Percentiles rank a stretch among this genome's conserved stretches.
These are phyloP conservation scores for Metopolophium dirhodum DNA, from an alignment of 1,140 invertebrate species.

Conservation along the genomic window DNA sequence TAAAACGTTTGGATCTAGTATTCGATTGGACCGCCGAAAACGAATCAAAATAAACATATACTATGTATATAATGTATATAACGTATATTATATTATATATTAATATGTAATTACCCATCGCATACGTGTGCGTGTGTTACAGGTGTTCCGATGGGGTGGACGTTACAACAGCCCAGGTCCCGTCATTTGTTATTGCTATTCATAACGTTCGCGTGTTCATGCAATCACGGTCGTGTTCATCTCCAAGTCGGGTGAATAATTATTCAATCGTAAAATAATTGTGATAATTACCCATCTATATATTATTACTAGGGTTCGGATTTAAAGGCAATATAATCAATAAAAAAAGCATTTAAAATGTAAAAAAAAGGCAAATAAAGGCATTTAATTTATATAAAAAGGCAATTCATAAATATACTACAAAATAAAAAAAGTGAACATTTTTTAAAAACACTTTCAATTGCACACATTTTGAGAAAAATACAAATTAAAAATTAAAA, in stretches of 20 bases:
- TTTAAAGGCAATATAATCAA: no score
- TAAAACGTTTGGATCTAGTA: not conserved
- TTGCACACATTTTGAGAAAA: no score
- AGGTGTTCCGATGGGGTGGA: conserved; percentile 44
- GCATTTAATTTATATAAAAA: no score
- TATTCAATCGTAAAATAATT: not conserved
- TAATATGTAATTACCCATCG: not conserved
- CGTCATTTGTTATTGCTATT: conserved; percentile 30
- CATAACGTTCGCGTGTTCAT: conserved; percentile 19
- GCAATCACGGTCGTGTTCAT: conserved; percentile 34
- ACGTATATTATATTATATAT: not conserved
- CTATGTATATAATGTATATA: not conserved
- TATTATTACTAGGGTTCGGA: no score
- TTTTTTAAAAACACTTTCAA: no score
- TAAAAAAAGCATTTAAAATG: no score
- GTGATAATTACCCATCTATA: not conserved
- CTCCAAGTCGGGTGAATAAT: conserved; percentile 7
- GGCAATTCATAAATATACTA: no score
- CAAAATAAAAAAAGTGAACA: no score
- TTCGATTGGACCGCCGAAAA: not conserved
- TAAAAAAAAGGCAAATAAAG: no score
- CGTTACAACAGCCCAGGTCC: conserved; percentile 34
- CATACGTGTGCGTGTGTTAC: not conserved
- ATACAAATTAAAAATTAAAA: no score
- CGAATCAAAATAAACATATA: not conserved